Evolutionary conservation across 2,797 vertebrate species (phyloP).

Genomic region (Poeciliopsis paucimaculata): DNA sequence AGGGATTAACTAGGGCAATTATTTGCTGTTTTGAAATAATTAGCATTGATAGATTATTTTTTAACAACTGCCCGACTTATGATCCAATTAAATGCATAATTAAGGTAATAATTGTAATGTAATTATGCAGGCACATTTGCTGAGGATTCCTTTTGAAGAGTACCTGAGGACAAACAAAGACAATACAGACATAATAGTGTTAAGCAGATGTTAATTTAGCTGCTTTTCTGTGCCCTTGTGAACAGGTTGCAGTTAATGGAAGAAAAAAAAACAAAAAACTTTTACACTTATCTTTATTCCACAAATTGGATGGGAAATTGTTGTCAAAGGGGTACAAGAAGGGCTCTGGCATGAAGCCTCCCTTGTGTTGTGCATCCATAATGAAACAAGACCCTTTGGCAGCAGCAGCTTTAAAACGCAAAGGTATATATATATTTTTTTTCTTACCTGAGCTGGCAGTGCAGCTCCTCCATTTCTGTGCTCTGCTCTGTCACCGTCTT

Average conservation of each 20-base stretch:
- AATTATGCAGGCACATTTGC: slow-evolving; percentile 6
- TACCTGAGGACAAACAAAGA: background rate
- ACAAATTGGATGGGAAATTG: background rate
- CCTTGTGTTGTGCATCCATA: background rate
- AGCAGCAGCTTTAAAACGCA: slow-evolving; percentile 18
- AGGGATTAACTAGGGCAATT: slow-evolving; percentile 6
- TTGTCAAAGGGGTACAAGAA: slow-evolving; percentile 1
- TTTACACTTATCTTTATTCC: slow-evolving; percentile 1
- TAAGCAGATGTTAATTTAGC: background rate
- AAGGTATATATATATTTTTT: background rate
- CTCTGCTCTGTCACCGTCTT: slow-evolving; percentile 88
- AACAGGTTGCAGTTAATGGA: background rate
- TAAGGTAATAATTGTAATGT: background rate
- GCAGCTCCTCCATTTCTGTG: slow-evolving; percentile 85
- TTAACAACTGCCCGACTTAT: background rate
- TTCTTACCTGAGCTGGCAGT: slow-evolving; percentile 87
- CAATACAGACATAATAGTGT: background rate
- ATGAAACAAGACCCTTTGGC: slow-evolving; percentile 8
- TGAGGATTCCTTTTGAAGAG: slow-evolving; percentile 2
- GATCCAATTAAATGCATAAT: slow-evolving; percentile 2
- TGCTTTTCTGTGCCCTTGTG: background rate
- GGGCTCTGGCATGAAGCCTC: background rate
- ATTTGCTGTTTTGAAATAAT: slow-evolving; percentile 3
- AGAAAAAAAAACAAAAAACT: background rate
- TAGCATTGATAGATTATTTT: background rate